A percentile compares a stretch with the other conserved stretches of the same genome.
phyloP scores from a whole-genome alignment of 2,113 vertebrate genomes.

The Ellobius talpinus region DNA sequence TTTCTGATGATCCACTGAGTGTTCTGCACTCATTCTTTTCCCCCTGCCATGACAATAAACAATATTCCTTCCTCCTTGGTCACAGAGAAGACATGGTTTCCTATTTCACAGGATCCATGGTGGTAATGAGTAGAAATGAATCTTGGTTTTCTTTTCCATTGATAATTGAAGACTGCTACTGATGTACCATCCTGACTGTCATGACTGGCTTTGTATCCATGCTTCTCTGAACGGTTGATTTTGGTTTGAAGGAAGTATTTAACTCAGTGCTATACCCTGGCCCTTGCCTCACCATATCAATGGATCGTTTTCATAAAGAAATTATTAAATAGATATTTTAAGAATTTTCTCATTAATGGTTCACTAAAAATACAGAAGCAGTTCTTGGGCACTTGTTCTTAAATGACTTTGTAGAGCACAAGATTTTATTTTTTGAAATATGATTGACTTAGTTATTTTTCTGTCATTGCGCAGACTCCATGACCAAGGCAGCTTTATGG shows the following conservation, averaged over 20 bases:
- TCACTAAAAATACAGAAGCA: not conserved
- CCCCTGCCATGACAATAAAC: not conserved
- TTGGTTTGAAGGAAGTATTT: not conserved
- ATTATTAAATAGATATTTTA: not conserved
- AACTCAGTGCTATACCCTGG: not conserved
- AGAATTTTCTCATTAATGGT: not conserved
- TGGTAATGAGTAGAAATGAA: not conserved
- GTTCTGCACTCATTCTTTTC: not conserved
- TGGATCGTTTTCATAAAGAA: not conserved
- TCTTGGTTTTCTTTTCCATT: not conserved
- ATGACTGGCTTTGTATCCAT: not conserved
- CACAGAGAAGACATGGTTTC: not conserved
- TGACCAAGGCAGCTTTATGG: not conserved
- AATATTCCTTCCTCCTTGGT: not conserved
- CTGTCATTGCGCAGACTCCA: not conserved
- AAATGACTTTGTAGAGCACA: not conserved
- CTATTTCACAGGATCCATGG: not conserved
- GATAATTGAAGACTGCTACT: not conserved
- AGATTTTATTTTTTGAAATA: not conserved
- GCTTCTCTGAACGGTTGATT: not conserved
- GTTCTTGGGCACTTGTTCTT: not conserved
- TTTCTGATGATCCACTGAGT: not conserved
- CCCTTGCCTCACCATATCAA: not conserved
- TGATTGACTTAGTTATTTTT: not conserved
- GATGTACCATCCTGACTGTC: not conserved